A percentile compares a stretch with the other conserved stretches of the same genome.
phyloP scores from a whole-genome alignment of 1,140 invertebrate species.

The Dinothrombium tinctorium region DNA sequence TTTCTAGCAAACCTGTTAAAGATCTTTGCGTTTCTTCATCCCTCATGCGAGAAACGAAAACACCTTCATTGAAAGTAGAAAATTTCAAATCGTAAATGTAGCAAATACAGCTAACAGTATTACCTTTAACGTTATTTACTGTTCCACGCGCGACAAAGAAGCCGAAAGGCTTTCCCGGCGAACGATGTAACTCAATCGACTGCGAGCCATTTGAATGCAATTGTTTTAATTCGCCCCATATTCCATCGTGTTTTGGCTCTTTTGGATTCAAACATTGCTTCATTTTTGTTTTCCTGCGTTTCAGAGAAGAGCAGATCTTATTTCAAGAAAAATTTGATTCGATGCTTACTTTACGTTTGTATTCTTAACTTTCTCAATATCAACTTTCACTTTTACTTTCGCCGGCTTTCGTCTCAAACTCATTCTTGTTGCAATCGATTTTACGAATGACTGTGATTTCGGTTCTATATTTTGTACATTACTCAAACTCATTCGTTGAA shows the following conservation, averaged over 20 bases:
- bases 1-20: constrained; percentile 19
- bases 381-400: too few relatives aligned
- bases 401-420: too few relatives aligned
- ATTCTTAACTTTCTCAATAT: too few relatives aligned
- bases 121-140: constrained; percentile 20
- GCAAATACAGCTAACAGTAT: not conserved
- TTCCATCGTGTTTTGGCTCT: not conserved
- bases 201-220: constrained; percentile 20
- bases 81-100: not conserved
- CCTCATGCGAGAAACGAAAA: constrained; percentile 20
- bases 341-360: too few relatives aligned
- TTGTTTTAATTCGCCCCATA: constrained; percentile 16
- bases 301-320: too few relatives aligned
- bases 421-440: too few relatives aligned
- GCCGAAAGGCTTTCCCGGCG: constrained; percentile 19
- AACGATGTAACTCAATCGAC: constrained; percentile 17
- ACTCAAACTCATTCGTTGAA: too few relatives aligned
- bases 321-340: too few relatives aligned
- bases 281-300: too few relatives aligned
- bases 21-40: constrained; percentile 17
- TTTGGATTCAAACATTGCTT: constrained; percentile 1
- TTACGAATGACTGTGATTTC: too few relatives aligned
- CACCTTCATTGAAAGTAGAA: constrained; percentile 16
- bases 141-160: constrained; percentile 21
- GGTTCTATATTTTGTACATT: too few relatives aligned